Base-by-base conservation (phyloP, 2,113 vertebrate genomes). In the Menidia beryllina region DNA sequence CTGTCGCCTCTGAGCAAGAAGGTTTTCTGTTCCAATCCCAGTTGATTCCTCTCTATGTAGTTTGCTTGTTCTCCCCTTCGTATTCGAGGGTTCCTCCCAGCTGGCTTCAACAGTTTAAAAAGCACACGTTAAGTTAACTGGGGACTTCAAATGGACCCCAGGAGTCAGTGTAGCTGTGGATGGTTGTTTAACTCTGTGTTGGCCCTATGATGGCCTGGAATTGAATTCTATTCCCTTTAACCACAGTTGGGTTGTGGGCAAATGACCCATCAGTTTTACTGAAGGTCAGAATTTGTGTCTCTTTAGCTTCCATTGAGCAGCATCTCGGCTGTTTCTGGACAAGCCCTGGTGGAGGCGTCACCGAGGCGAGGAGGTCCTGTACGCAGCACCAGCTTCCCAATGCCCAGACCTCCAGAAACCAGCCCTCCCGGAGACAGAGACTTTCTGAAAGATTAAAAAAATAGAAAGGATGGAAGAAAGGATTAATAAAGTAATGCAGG, bases 271-370 rank as follows among this genome's bases (percentile, higher is more conserved):
- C 19, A 55, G 23, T 55, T 57, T 53, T 20, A 50, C 30, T 30
- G 41, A 34, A 57, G 60, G 43, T 74, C 21, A 39, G 30, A 74
- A 26, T 90, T 49, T 63, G 88, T 77, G 53, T 85, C 86, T 70
- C 91, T 89, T 96, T 94, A 98, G 93, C 94, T 97, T 88, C 96
- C 95, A 13, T 93, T 94, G 24, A 93, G 91, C 89, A 98, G 92
- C 95, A 97, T 95, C 92, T 96, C 87, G 0, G 84, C 34, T 3
- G 55, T 71, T 89, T 94, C 91, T 82, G 94, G 93, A 90, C 93
- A 90, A 87, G 92, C 87, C 67, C 93, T 92, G 81, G 93, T 91
- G 75, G 95, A 90, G 73, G 92, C 78, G 75, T 95, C 94, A 72
- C 93, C 94, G 84, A 88, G 88, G 77, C 91, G 92, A 76, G 87